Evolutionary conservation across 2,888 invertebrate species (phyloP).

Genomic region (Allolobophora icterica): DNA sequence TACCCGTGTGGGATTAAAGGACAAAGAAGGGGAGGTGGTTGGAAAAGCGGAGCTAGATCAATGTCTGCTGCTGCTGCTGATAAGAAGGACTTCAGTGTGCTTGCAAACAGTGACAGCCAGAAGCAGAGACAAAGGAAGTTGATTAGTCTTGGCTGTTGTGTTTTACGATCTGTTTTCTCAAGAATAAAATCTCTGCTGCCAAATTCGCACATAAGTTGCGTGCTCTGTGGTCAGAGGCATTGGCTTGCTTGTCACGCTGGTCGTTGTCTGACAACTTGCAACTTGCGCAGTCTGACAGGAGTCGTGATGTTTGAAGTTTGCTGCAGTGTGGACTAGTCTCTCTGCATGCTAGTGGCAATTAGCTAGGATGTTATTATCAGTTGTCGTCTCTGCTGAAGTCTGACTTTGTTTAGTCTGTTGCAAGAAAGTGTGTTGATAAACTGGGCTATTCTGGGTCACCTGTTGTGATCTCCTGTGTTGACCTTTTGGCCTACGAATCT

Average conservation of each 20-base stretch:
- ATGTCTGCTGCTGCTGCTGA: neutral
- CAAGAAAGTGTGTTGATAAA: neutral
- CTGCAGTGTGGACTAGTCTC: neutral
- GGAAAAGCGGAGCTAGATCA: neutral
- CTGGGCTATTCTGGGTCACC: neutral
- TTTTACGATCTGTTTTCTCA: neutral
- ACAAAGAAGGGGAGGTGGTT: neutral
- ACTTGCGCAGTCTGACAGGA: neutral
- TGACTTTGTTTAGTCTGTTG: conserved; percentile 1
- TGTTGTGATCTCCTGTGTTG: neutral
- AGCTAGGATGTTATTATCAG: neutral
- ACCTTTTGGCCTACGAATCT: neutral
- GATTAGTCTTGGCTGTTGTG: conserved; percentile 5
- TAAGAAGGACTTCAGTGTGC: neutral
- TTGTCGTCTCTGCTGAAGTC: neutral
- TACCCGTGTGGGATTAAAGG: neutral
- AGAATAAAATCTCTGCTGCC: neutral
- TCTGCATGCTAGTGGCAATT: neutral
- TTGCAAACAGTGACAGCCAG: neutral
- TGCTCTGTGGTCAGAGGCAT: neutral
- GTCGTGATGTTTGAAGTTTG: neutral
- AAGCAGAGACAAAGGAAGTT: neutral
- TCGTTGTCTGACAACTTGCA: neutral
- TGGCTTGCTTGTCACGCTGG: neutral
- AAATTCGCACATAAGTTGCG: neutral